Evolutionary conservation across 2,888 invertebrate genomes (phyloP).

Genomic region (Ichneumoninae sp.): DNA sequence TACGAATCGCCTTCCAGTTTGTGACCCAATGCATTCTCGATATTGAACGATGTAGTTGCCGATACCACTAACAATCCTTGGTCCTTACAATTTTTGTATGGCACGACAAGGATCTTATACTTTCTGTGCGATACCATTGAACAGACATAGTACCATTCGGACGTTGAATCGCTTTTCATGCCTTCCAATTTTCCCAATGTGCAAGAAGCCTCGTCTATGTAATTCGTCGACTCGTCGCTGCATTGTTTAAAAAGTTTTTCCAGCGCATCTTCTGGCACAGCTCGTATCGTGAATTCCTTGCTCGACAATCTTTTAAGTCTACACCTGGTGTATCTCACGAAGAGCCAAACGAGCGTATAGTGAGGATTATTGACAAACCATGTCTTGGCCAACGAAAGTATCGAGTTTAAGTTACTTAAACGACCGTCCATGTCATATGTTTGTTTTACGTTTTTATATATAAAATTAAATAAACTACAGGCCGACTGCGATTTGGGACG

Average conservation of each 20-base stretch:
- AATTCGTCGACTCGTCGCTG: conserved; percentile 50
- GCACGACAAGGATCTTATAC: conserved; percentile 76
- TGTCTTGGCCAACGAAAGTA: conserved; percentile 60
- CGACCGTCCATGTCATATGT: not conserved
- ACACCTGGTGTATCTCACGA: conserved; percentile 71
- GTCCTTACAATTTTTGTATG: conserved; percentile 60
- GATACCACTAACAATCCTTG: conserved; percentile 73
- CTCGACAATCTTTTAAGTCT: conserved; percentile 70
- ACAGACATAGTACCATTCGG: conserved; percentile 72
- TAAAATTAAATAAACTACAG: not conserved
- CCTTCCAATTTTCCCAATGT: conserved; percentile 69
- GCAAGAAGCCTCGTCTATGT: conserved; percentile 74
- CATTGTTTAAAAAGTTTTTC: conserved; percentile 61
- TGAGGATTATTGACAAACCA: conserved; percentile 69
- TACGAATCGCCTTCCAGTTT: conserved; percentile 66
- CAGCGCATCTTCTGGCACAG: conserved; percentile 71
- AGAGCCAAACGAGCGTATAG: conserved; percentile 73
- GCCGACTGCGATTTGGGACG: not conserved
- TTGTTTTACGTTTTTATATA: not conserved
- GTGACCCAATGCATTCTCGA: conserved; percentile 70
- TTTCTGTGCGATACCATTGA: conserved; percentile 71
- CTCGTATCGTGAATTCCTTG: conserved; percentile 63
- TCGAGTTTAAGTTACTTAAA: conserved; percentile 32
- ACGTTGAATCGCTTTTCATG: conserved; percentile 52
- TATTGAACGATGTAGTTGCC: conserved; percentile 76